Evolutionary conservation across 2,113 vertebrate genomes (phyloP), one percentile per base, ranked within the genome.

Genomic region (Equus quagga): DNA sequence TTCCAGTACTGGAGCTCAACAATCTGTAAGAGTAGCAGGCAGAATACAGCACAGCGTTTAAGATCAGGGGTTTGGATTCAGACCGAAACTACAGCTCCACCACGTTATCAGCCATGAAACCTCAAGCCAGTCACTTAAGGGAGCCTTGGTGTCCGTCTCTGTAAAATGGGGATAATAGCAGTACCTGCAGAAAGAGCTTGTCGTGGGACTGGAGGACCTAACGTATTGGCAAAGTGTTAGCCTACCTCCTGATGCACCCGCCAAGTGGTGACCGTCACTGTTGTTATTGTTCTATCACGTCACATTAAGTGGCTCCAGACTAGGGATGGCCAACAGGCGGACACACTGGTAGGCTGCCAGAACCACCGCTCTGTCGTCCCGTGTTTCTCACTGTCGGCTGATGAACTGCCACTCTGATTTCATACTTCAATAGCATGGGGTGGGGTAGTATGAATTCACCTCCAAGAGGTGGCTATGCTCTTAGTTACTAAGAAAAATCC

Each of bases 111-210:
- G 81, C 6, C 9, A 84, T 21, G 19, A 3, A 24, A 70, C 13
- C 67, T 26, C 11, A 4, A 21, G 31, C 9, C 31, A 36, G 6
- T 56, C 65, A 76, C 17, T 62, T 73, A 58, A 60, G 26, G 24
- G 28, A 93, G n/a, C 21, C 69, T 91, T 9, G 26, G 6, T 28
- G 75, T 87, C 41, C 18, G 92, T 85, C 80, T 41, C 97, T 97
- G 92, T 95, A 93, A 97, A 96, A 94, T 95, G 93, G 44, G 24
- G 28, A 64, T 64, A 75, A 72, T 60, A 62, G 90, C 0, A 41
- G 19, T 26, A 36, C 9, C 60, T 44, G 44, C 44, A 26, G 26
- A 19, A 33, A 91, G 62, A 92, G 11, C 31, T 51, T 26, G 80
- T 0, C 36, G 72, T 23, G 23, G 41, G 36, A 31, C 64, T 69